Percentiles rank a stretch among this genome's conserved stretches.
Conservation (phyloP, 2,113 vertebrate genomes). For the Cricetomys ansorgei region DNA sequence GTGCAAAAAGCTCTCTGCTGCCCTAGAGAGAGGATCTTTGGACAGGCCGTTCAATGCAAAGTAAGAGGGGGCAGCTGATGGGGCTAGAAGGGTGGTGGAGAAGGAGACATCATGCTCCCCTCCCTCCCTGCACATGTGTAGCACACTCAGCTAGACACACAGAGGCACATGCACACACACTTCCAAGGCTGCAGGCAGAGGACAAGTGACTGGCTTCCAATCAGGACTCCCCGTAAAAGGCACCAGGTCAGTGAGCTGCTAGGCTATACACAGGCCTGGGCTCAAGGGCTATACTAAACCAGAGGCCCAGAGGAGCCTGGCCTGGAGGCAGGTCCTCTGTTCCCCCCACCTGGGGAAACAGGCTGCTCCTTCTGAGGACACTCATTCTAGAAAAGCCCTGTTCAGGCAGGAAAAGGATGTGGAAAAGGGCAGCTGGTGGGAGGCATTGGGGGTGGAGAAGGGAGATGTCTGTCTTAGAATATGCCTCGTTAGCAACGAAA, state of each 20-base stretch:
- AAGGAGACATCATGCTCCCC: conserved; percentile 51
- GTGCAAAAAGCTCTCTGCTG: conserved; percentile 91
- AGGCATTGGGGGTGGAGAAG: neutral
- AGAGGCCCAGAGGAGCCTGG: conserved; percentile 42
- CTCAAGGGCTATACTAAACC: neutral
- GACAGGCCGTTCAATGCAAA: conserved; percentile 89
- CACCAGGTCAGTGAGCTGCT: conserved; percentile 49
- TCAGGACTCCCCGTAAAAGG: conserved; percentile 32
- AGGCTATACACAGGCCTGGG: conserved; percentile 44
- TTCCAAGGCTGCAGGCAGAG: conserved; percentile 72
- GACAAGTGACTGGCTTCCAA: conserved; percentile 75
- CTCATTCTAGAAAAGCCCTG: conserved; percentile 63
- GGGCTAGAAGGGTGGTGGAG: conserved; percentile 66
- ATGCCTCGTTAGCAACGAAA: conserved; percentile 56
- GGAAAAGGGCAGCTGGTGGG: conserved; percentile 54
- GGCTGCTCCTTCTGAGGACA: conserved; percentile 64
- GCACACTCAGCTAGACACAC: conserved; percentile 76
- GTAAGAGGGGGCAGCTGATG: conserved; percentile 86
- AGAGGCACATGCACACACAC: conserved; percentile 81
- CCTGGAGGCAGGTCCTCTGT: conserved; percentile 48
- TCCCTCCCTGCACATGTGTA: conserved; percentile 52
- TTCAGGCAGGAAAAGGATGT: conserved; percentile 18
- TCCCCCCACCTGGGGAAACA: conserved; percentile 27
- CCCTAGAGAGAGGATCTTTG: conserved; percentile 91
- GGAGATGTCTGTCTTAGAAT: conserved; percentile 68